A percentile compares a stretch with the other conserved stretches of the same genome.
Evolutionary conservation across 1,140 invertebrate species (phyloP).

Genomic region (Pseudomyrmex gracilis): DNA sequence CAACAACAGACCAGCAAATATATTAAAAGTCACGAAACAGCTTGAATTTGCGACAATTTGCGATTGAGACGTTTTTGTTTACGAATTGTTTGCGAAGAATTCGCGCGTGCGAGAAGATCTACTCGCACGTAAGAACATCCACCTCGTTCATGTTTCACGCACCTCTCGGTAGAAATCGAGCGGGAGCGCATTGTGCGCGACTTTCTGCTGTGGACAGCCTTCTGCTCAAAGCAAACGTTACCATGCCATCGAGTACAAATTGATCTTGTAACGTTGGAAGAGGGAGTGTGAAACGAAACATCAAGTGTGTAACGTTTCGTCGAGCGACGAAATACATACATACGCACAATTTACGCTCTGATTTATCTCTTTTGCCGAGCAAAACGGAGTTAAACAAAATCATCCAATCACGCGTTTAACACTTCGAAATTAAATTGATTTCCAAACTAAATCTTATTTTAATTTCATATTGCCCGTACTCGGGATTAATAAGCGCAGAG

Average conservation of each 20-base stretch:
- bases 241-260: constrained; percentile 64
- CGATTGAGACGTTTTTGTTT: too few species aligned
- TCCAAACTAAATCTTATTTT: background rate
- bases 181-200: constrained; percentile 45
- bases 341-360: constrained; percentile 12
- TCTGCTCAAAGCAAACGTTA: constrained; percentile 70
- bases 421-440: background rate
- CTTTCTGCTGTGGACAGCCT: constrained; percentile 43
- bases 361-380: background rate
- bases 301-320: constrained; percentile 13
- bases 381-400: too few species aligned
- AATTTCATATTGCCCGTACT: background rate
- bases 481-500: background rate
- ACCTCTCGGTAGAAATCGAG: constrained; percentile 29
- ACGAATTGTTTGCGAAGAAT: background rate
- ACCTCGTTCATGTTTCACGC: constrained; percentile 35
- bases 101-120: background rate
- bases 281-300: constrained; percentile 20
- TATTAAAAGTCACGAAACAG: too few species aligned
- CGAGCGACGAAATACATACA: background rate
- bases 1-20: too few species aligned
- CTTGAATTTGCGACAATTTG: too few species aligned
- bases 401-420: background rate
- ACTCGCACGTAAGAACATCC: background rate
- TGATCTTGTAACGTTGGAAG: constrained; percentile 57